phyloP scores from a whole-genome alignment of 1,140 invertebrate genomes.

The Drosophila elegans region DNA sequence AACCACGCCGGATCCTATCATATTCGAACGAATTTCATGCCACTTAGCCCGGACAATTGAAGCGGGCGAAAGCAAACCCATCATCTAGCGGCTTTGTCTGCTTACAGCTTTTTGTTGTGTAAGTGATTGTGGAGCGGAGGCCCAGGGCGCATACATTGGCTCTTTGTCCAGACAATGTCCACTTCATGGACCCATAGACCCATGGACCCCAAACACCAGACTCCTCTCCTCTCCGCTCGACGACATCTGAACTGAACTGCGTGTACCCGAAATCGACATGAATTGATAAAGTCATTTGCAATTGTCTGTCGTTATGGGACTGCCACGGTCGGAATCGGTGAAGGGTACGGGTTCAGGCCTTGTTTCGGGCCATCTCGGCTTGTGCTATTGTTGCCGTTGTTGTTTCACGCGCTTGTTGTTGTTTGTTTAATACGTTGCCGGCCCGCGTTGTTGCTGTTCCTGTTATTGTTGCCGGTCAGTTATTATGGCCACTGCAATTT shows the following conservation, averaged over 20 bases:
- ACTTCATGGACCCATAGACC: conserved; percentile 54
- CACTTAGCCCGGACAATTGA: conserved; percentile 12
- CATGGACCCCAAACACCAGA: conserved; percentile 7
- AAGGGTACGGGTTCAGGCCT: conserved; percentile 16
- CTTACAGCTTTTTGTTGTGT: conserved; percentile 60
- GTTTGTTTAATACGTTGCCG: conserved; percentile 68
- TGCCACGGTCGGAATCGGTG: not conserved
- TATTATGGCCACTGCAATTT: conserved; percentile 81
- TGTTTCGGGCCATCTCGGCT: conserved; percentile 29
- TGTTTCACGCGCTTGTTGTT: conserved; percentile 77
- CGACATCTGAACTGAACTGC: conserved; percentile 50
- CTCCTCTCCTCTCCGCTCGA: not conserved
- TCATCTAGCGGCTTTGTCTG: conserved; percentile 63
- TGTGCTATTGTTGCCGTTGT: conserved; percentile 43
- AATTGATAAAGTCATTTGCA: conserved; percentile 83
- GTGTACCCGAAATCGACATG: conserved; percentile 77
- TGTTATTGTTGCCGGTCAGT: conserved; percentile 64
- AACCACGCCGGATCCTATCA: not conserved
- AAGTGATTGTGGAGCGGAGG: conserved; percentile 50
- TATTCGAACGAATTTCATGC: conserved; percentile 6
- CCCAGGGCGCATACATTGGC: conserved; percentile 56
- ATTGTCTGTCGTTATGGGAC: conserved; percentile 79
- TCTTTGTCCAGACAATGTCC: conserved; percentile 73
- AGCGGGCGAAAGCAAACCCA: conserved; percentile 19
- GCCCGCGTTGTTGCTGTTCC: conserved; percentile 40